Evolutionary conservation across 2,888 invertebrate genomes (phyloP).

Genomic region (Trichogramma evanescens): DNA sequence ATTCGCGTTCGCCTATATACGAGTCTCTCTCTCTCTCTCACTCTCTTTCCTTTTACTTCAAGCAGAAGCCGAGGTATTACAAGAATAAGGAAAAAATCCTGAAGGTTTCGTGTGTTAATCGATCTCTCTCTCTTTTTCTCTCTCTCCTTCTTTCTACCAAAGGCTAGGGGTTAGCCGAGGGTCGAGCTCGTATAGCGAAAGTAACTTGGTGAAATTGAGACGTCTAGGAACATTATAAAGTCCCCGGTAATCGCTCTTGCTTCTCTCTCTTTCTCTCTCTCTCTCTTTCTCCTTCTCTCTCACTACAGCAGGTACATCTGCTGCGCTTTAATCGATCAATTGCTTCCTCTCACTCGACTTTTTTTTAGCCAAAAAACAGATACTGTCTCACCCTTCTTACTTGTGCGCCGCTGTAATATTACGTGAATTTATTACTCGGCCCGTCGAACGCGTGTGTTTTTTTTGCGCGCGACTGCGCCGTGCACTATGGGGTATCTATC

Average conservation of each 20-base stretch:
- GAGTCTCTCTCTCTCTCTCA: no score
- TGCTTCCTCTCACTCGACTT: slow-evolving; percentile 14
- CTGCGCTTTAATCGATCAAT: slow-evolving; percentile 28
- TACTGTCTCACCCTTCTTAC: slow-evolving; percentile 2
- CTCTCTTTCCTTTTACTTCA: no score
- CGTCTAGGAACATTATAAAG: slow-evolving; percentile 39
- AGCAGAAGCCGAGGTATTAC: slow-evolving; percentile 4
- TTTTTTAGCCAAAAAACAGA: slow-evolving; percentile 18
- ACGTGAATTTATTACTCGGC: slow-evolving; percentile 19
- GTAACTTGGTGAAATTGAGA: slow-evolving; percentile 44
- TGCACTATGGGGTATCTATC: slow-evolving; percentile 1
- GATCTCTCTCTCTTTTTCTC: slow-evolving; percentile 24
- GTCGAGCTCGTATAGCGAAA: neutral
- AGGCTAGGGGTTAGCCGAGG: slow-evolving; percentile 1
- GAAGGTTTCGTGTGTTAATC: slow-evolving; percentile 17
- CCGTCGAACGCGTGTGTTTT: neutral
- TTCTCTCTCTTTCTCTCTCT: no score
- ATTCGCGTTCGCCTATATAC: no score
- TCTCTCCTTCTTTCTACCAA: neutral
- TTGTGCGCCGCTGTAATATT: slow-evolving; percentile 4
- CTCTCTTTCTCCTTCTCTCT: no score
- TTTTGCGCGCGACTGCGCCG: neutral
- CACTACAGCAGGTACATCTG: slow-evolving; percentile 40
- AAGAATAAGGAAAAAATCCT: slow-evolving; percentile 9
- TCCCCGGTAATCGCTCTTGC: slow-evolving; percentile 38